Evolutionary conservation across 2,113 vertebrate genomes (phyloP).

Genomic region (Dipodomys stephensi): DNA sequence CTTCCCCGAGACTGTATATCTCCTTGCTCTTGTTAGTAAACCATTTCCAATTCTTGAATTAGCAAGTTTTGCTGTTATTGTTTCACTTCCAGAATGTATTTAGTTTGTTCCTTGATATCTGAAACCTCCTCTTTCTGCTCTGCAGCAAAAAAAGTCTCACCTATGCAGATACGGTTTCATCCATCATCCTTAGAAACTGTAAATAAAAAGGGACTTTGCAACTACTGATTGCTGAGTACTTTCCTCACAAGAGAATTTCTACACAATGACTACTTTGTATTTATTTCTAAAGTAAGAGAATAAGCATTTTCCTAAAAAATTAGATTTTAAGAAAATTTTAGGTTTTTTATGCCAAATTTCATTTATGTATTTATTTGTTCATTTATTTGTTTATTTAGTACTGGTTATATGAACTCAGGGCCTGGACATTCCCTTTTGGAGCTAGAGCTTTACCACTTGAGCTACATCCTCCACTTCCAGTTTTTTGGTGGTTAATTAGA

Average conservation of each 20-base stretch:
- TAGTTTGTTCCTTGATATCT: slow-evolving; percentile 40
- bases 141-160: slow-evolving; percentile 43
- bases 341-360: not conserved
- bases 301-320: no score
- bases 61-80: not conserved
- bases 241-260: slow-evolving; percentile 27
- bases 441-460: no score
- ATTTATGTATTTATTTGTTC: no score
- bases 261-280: slow-evolving; percentile 16
- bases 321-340: not conserved
- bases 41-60: not conserved
- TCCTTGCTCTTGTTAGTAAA: not conserved
- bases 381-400: no score
- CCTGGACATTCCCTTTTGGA: no score
- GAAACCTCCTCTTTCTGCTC: not conserved
- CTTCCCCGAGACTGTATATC: not conserved
- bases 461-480: no score
- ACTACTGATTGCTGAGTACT: not conserved
- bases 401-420: no score
- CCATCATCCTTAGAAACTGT: slow-evolving; percentile 40
- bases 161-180: slow-evolving; percentile 43
- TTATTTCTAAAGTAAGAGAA: no score
- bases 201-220: slow-evolving; percentile 3
- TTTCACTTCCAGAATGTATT: slow-evolving; percentile 44
- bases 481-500: no score